These are phyloP conservation scores for Pachypeltis micranthus DNA, from an alignment of 1,140 invertebrate genomes.

Conservation along the genomic window DNA sequence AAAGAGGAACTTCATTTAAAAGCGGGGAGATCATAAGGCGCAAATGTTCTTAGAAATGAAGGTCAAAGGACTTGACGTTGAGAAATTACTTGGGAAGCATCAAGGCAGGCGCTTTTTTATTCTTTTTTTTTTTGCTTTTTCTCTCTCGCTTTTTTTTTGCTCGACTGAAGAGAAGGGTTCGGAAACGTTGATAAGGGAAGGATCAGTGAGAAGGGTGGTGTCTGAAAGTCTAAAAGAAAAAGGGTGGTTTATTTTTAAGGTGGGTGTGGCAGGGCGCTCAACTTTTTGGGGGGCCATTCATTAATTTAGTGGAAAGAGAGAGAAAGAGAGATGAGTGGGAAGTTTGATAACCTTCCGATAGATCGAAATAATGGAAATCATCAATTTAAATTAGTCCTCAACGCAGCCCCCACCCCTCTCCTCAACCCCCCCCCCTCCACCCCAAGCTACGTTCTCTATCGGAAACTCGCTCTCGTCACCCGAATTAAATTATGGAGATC, in stretches of 20 bases:
- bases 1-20: not conserved
- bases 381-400: conserved; percentile 8
- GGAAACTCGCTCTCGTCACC: too few relatives aligned
- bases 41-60: not conserved
- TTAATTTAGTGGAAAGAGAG: not conserved
- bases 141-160: not conserved
- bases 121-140: not conserved
- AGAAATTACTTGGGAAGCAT: not conserved
- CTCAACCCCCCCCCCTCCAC: too few relatives aligned
- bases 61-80: conserved; percentile 2
- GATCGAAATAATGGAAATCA: not conserved
- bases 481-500: too few relatives aligned
- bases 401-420: too few relatives aligned
- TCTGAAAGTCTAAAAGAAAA: too few relatives aligned
- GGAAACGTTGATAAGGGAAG: too few relatives aligned
- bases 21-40: not conserved
- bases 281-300: not conserved
- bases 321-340: not conserved
- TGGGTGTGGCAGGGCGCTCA: conserved; percentile 5
- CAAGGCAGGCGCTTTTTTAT: not conserved
- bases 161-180: not conserved
- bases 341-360: not conserved
- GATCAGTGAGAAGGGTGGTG: too few relatives aligned
- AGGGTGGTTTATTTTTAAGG: not conserved
- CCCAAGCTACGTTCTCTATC: too few relatives aligned